Base-by-base conservation (phyloP, 2,888 invertebrate genomes). In the Operophtera brumata region DNA sequence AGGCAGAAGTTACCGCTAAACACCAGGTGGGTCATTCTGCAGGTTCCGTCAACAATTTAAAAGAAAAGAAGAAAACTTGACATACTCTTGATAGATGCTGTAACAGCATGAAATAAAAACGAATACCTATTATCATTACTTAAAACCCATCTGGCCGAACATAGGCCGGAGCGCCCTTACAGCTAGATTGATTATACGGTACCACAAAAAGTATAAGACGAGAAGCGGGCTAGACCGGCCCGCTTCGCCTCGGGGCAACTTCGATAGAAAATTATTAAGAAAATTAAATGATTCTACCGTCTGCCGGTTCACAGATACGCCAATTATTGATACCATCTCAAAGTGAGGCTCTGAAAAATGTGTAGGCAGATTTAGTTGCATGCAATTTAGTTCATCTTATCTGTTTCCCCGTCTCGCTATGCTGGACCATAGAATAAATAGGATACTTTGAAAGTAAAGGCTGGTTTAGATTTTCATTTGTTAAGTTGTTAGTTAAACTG, bases 201-300 rank as follows among this genome's bases (percentile, higher is more conserved):
- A 74, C 71, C 70, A 80, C 76, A 85, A 86, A 86, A 84, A 82
- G 82, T 78, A 83, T 71, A 82, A 83, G 82, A 83, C 81, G 69
- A 78, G 75, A 73, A 70, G 73, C 71, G 63, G 64, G 63, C 78
- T 74, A 75, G 79, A 79, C 80, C 73, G 71, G 78, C 73, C 67
- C 62, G 61, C 59, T 72, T 62, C 64, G 86, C 89, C 84, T 60
- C 62, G 48, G 82, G 89, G 82, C 54, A 65, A 68, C 73, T 74
- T 66, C 84, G 87, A 87, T 88, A 88, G 88, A 86, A 88, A 87
- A 87, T 89, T 88, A 90, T 89, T 86, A 86, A 86, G 89, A 88
- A 88, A 88, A 89, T 88, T 87, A 88, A 90, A 89, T 88, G 87
- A 88, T 88, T 57, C 86, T 85, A 85, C 85, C 75, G 82, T 80